Base-by-base conservation (phyloP, 2,113 vertebrate genomes). In the Beaufortia kweichowensis region DNA sequence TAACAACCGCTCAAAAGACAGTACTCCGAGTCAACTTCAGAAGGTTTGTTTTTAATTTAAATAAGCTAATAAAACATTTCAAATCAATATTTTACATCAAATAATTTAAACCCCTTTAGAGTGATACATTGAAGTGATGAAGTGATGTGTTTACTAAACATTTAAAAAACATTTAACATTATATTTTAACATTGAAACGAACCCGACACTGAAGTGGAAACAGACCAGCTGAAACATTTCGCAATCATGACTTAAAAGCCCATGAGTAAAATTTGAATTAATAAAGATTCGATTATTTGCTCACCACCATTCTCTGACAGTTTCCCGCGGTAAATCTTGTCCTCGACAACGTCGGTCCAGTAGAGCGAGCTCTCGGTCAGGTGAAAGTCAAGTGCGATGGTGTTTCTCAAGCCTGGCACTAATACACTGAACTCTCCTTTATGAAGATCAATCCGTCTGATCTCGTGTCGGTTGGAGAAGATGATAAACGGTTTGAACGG, bases 391-490 rank as follows among this genome's bases (percentile, higher is more conserved):
- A 98, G 85, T 28, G 97, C 97, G 0, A 98, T 98, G 81, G 97
- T 98, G 91, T 98, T 98, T 67, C 97, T 93, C 77, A 98, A 89
- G 41, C 97, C 97, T 0, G 97, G 97, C 1, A 98, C 97, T 70
- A 98, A 87, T 39, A 98, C 97, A 0, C 96, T 98, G 89, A 97
- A 98, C 86, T 98, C 97, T 0, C 96, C 95, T 29, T 94, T 94
- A 75, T 97, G 92, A 79, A 98, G 92, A 85, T 98, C 97, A 0
- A 98, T 98, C 76, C 97, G 95, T 0, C 97, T 92, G 84, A 98
- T 98, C 89, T 98, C 97, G 0, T 98, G 97, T 39, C 97, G 97
- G 84, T 98, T 98, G 53, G 97, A 98, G 91, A 98, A 98, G 81
- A 98, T 98, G 84, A 98, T 98, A 85, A 98, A 98, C 0, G 97